These are phyloP conservation scores for Lathronympha strigana DNA, from an alignment of 2,888 invertebrate genomes.

Conservation along the genomic window DNA sequence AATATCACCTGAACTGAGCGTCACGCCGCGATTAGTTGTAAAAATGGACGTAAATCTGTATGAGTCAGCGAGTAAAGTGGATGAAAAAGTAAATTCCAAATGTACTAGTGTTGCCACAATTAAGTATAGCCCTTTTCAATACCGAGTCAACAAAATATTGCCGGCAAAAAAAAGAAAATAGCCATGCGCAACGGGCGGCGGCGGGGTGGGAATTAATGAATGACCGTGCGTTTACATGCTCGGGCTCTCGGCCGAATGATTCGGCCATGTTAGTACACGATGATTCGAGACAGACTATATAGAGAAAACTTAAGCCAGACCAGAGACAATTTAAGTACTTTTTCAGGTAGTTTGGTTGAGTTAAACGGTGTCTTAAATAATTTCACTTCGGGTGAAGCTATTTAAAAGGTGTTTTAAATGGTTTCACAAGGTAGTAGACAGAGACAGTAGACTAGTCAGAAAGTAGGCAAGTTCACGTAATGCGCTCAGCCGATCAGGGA, in stretches of 20 bases:
- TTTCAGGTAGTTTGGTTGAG: too few relatives aligned
- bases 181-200: not conserved
- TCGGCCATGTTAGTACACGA: too few relatives aligned
- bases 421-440: too few relatives aligned
- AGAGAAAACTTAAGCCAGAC: too few relatives aligned
- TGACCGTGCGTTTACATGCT: too few relatives aligned
- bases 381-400: too few relatives aligned
- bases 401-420: too few relatives aligned
- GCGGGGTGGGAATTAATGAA: not conserved
- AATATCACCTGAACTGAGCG: not conserved
- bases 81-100: slow-evolving; percentile 4
- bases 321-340: too few relatives aligned
- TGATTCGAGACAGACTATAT: too few relatives aligned
- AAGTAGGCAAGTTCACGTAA: slow-evolving; percentile 1
- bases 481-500: not conserved
- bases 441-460: not conserved
- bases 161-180: not conserved
- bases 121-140: not conserved
- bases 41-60: not conserved
- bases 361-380: too few relatives aligned
- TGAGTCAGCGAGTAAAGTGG: not conserved
- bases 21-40: not conserved
- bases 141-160: not conserved
- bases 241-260: too few relatives aligned
- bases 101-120: not conserved